A percentile compares a stretch with the other conserved stretches of the same genome.
Evolutionary conservation across 1,140 invertebrate species (phyloP).

Genomic region (Gonioctena quinquepunctata): DNA sequence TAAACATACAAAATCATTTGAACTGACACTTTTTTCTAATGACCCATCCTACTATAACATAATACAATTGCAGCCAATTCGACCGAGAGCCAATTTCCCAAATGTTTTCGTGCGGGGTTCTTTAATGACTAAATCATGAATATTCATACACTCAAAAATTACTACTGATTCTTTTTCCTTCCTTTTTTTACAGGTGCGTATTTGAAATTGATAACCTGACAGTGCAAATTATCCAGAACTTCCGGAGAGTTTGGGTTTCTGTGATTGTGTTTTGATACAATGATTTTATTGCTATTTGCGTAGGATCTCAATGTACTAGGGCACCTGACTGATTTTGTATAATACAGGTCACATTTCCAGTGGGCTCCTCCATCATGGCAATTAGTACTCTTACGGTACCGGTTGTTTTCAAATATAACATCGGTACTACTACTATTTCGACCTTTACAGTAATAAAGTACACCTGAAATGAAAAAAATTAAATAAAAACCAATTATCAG

Average conservation of each 20-base stretch:
- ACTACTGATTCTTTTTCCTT: too few species aligned
- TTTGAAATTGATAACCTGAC: neutral
- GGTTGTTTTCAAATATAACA: slow-evolving; percentile 22
- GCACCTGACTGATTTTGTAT: slow-evolving; percentile 12
- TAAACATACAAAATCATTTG: too few species aligned
- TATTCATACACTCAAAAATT: too few species aligned
- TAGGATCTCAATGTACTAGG: neutral
- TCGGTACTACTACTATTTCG: slow-evolving; percentile 16
- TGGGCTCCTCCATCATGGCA: neutral
- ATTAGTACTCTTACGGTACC: slow-evolving; percentile 20
- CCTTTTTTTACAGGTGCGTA: too few species aligned
- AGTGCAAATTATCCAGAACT: neutral
- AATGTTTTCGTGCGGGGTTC: too few species aligned
- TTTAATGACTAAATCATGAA: too few species aligned
- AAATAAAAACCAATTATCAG: too few species aligned
- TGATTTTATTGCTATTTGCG: neutral
- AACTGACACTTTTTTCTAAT: too few species aligned
- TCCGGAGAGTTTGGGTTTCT: neutral
- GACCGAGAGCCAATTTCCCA: too few species aligned
- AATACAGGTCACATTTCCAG: slow-evolving; percentile 26
- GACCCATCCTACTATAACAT: too few species aligned
- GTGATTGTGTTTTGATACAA: slow-evolving; percentile 23
- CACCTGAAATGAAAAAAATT: neutral
- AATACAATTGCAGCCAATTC: too few species aligned
- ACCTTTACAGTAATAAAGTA: neutral